Conservation (phyloP, 2,113 vertebrate genomes). For the Diphyllodes magnificus region DNA sequence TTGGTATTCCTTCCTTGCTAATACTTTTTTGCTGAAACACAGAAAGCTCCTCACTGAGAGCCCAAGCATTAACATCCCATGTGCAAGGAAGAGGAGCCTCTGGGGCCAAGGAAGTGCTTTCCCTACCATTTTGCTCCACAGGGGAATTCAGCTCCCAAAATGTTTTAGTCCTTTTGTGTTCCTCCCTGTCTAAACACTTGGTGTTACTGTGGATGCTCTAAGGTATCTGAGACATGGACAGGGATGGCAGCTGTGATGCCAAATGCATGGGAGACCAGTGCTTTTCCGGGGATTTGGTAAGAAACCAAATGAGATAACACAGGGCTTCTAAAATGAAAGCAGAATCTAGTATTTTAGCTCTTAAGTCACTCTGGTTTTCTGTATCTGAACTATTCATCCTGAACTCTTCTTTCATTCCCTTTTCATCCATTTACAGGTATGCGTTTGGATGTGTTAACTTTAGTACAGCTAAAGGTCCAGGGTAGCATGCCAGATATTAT, state of each 20-base stretch:
- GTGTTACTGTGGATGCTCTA: not conserved
- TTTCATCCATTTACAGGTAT: not conserved
- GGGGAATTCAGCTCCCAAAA: not conserved
- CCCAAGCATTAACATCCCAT: not conserved
- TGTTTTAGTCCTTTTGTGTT: not conserved
- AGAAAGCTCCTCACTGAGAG: not conserved
- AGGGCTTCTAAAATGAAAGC: not conserved
- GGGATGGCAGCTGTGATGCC: not conserved
- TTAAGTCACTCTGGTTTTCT: not conserved
- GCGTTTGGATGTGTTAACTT: not conserved
- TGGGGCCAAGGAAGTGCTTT: not conserved
- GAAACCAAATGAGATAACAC: not conserved
- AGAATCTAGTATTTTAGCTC: not conserved
- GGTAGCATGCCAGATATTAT: not conserved
- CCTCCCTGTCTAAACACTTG: not conserved
- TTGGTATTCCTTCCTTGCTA: not conserved
- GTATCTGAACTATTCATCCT: not conserved
- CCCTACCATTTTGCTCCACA: not conserved
- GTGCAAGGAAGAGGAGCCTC: not conserved
- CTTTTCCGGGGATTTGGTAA: not conserved
- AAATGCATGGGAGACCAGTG: not conserved
- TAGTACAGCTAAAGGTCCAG: not conserved
- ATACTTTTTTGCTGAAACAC: not conserved
- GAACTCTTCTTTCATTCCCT: not conserved
- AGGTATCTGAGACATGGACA: not conserved